Evolutionary conservation across 64 coral and sea anemone species (phyloP).

Genomic region (Stylophora pistillata): DNA sequence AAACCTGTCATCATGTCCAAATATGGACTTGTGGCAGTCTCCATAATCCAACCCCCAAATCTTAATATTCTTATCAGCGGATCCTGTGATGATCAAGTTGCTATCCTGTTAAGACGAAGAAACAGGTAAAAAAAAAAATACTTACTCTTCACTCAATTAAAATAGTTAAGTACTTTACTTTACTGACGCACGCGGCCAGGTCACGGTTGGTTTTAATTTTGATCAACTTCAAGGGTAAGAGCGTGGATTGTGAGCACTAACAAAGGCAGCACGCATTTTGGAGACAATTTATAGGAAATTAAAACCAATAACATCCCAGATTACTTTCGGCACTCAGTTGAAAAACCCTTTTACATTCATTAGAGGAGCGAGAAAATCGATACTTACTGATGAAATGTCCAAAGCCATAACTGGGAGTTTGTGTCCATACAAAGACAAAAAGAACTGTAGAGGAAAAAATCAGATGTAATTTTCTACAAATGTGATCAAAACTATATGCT

Average conservation of each 20-base stretch:
- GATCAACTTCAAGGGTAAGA: no score
- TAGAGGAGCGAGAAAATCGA: not conserved
- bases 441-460: slow-evolving; percentile 71
- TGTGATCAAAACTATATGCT: not conserved
- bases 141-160: no score
- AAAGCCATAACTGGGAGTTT: slow-evolving; percentile 95
- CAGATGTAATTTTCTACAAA: not conserved
- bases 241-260: no score
- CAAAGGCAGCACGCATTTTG: no score
- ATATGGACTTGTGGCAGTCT: slow-evolving; percentile 96
- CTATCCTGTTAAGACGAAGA: slow-evolving; percentile 65
- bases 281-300: no score
- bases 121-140: not conserved
- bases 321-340: not conserved
- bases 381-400: slow-evolving; percentile 97
- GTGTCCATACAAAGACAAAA: slow-evolving; percentile 95
- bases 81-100: slow-evolving; percentile 79
- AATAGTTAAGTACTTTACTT: no score
- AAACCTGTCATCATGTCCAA: slow-evolving; percentile 91
- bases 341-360: not conserved
- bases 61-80: slow-evolving; percentile 98
- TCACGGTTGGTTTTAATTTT: no score
- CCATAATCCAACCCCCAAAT: slow-evolving; percentile 98
- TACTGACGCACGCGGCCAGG: no score
- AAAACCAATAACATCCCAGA: no score